Conservation (phyloP, 2,113 vertebrate species). For the Campylorhamphus procurvoides region DNA sequence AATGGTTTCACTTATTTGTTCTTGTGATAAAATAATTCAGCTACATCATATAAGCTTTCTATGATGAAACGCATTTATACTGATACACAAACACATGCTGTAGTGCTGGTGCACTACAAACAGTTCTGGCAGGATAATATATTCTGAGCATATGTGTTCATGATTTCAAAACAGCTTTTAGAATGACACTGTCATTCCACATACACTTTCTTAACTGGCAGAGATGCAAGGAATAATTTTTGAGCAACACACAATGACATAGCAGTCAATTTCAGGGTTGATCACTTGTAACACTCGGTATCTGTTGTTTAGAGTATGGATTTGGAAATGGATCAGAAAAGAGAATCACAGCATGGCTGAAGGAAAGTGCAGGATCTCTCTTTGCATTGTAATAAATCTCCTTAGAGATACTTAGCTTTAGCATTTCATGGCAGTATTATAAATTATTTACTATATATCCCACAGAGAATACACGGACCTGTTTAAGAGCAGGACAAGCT, state of each 20-base stretch:
- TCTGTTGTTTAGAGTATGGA: neutral
- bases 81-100: neutral
- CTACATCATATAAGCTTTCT: neutral
- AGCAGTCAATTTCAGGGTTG: neutral
- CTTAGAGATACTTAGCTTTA: neutral
- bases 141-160: neutral
- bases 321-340: neutral
- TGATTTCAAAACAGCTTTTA: constrained; percentile 19
- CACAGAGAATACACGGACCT: neutral
- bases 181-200: neutral
- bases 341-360: neutral
- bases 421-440: neutral
- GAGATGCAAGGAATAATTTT: neutral
- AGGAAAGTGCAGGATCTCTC: neutral
- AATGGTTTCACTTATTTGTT: neutral
- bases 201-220: neutral
- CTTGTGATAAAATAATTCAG: constrained; percentile 4
- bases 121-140: neutral
- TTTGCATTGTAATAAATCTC: neutral
- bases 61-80: neutral
- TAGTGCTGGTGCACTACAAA: neutral
- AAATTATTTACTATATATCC: neutral
- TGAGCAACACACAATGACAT: neutral
- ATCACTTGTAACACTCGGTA: neutral
- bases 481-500: neutral